These are phyloP conservation scores for Drosophila burlai DNA, from an alignment of 1,140 invertebrate genomes.

Conservation along the genomic window DNA sequence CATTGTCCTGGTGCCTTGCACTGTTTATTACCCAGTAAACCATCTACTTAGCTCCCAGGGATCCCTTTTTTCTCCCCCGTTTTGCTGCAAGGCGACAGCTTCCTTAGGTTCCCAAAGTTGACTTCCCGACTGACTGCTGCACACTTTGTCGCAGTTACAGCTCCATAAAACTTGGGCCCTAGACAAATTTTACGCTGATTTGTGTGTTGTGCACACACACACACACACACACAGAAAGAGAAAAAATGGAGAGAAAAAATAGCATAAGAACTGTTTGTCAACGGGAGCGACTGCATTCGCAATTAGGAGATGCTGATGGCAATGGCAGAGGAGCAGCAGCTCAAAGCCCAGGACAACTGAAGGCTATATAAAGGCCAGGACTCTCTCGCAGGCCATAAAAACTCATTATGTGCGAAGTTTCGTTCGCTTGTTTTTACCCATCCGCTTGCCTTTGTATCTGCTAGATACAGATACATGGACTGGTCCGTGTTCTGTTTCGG, in stretches of 20 bases:
- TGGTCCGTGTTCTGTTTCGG: conserved; percentile 54
- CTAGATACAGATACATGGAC: conserved; percentile 33
- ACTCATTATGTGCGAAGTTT: conserved; percentile 80
- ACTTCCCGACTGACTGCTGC: conserved; percentile 27
- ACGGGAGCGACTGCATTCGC: conserved; percentile 56
- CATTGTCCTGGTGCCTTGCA: conserved; percentile 28
- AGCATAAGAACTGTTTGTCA: conserved; percentile 23
- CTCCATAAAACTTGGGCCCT: conserved; percentile 69
- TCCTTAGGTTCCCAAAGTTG: conserved; percentile 22
- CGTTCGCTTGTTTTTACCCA: conserved; percentile 52
- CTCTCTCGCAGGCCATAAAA: conserved; percentile 59
- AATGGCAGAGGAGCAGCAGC: conserved; percentile 4
- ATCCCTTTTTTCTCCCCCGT: not conserved
- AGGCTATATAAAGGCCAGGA: conserved; percentile 61
- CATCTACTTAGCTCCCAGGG: conserved; percentile 39
- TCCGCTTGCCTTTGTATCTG: conserved; percentile 11
- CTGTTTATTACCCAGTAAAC: conserved; percentile 50
- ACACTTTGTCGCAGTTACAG: conserved; percentile 73
- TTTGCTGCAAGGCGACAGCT: conserved; percentile 20
- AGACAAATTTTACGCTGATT: conserved; percentile 81
- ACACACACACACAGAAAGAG: not conserved
- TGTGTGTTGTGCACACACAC: conserved; percentile 48
- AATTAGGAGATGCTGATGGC: conserved; percentile 48
- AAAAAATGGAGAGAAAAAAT: conserved; percentile 2
- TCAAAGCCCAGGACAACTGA: conserved; percentile 34